Evolutionary conservation across 92 coral and sea anemone species (phyloP), one percentile per base, ranked within the genome.

Genomic region (Porites evermanni): DNA sequence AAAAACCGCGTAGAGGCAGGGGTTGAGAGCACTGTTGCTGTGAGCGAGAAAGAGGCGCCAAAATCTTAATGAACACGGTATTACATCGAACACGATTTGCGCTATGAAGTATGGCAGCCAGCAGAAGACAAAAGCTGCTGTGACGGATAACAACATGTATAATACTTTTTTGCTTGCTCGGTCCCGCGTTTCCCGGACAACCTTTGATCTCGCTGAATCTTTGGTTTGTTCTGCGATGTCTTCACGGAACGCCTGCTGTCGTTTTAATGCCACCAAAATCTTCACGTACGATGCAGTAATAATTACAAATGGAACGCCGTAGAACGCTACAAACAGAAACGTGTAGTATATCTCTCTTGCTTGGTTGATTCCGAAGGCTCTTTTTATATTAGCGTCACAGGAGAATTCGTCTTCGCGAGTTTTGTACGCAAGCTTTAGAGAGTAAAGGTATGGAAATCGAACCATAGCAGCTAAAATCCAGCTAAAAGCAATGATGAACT

Each of bases 61-160:
- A 87, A 86, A 87, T 16, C 75, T 65, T 44, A 72, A 21, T 4
- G 12, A 1, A 61, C 93, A 90, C 3, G 84, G 78, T 3, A 86
- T 9, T 6, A 63, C 75, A 7, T 79, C 60, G 44, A 63, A 63
- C 18, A 80, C 60, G 56, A 90, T 68, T 67, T 60, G 83, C 12
- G 91, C 93, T 6, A 86, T 51, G 59, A 90, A 90, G 56, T 90
- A 90, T 12, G 84, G 32, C 23, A 90, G 58, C 93, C 93, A 90
- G 53, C 93, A 90, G 44, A 51, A 53, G 3, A 90, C 53, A 29
- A 90, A 90, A 38, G 91, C 85, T 9, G 88, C 84, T 51, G 90
- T 53, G 44, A 90, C 64, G 5, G 79, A 80, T 50, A 90, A 17
- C 52, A 90, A 20, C 91, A 90, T 81, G 59, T 77, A 67, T 8